Percentiles rank a stretch among this genome's conserved stretches.
These are phyloP conservation scores for Perodicticus potto DNA, from an alignment of 2,797 vertebrate genomes.

Conservation along the genomic window DNA sequence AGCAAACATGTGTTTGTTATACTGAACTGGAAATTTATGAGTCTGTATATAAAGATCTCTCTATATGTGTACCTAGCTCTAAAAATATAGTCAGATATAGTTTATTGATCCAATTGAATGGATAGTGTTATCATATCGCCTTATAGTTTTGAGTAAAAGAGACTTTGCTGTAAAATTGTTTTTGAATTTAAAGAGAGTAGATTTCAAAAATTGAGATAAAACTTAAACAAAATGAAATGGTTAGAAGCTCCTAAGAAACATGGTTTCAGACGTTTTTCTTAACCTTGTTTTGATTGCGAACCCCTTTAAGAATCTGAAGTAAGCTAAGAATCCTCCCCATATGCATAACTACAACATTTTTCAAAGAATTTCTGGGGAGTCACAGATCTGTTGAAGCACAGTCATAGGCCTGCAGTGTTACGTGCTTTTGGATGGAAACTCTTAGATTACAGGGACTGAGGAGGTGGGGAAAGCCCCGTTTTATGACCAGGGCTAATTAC, in stretches of 20 bases:
- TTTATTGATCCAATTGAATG: neutral
- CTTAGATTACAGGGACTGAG: neutral
- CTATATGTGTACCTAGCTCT: neutral
- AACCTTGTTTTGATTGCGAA: neutral
- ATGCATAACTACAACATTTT: neutral
- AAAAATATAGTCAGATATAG: neutral
- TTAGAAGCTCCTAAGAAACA: neutral
- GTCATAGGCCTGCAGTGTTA: too few relatives aligned
- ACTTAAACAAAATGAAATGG: neutral
- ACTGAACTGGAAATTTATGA: neutral
- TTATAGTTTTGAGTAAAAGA: neutral
- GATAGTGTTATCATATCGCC: neutral
- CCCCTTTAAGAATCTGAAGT: neutral
- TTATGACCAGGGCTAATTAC: too few relatives aligned
- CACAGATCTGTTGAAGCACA: accelerated
- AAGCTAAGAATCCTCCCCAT: neutral
- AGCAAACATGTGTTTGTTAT: neutral
- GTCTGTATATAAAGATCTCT: neutral
- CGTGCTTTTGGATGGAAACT: neutral
- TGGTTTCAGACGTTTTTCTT: neutral
- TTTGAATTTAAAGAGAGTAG: neutral
- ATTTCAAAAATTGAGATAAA: neutral
- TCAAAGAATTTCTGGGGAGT: neutral
- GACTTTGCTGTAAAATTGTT: neutral
- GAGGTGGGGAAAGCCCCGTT: neutral